Percentiles rank a stretch among this genome's conserved stretches.
Evolutionary conservation across 2,888 invertebrate species (phyloP).

Genomic region (Acrobasis consociella): DNA sequence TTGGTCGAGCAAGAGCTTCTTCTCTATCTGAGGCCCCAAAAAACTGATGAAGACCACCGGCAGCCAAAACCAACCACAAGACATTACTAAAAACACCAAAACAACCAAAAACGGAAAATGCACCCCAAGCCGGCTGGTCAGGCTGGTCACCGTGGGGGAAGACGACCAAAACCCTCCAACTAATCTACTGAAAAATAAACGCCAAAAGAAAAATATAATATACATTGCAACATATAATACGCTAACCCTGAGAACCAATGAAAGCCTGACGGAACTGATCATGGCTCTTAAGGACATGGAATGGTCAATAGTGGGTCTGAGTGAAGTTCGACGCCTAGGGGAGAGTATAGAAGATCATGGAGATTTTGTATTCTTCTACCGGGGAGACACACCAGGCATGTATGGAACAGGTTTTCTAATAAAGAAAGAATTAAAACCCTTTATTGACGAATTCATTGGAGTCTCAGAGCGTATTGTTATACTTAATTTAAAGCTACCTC

Average conservation of each 20-base stretch:
- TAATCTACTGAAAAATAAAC: neutral
- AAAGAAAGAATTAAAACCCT: slow-evolving; percentile 10
- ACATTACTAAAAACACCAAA: too few relatives aligned
- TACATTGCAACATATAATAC: slow-evolving; percentile 23
- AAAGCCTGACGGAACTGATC: too few relatives aligned
- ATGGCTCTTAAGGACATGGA: neutral
- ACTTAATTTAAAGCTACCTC: slow-evolving; percentile 24
- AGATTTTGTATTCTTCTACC: slow-evolving; percentile 8
- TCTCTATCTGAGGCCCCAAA: neutral
- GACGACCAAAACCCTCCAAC: slow-evolving; percentile 32
- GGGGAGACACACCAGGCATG: slow-evolving; percentile 3
- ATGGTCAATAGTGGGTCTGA: slow-evolving; percentile 9
- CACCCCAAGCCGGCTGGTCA: slow-evolving; percentile 28
- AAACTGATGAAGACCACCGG: neutral
- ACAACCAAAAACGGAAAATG: neutral
- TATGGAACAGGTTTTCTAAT: slow-evolving; percentile 11
- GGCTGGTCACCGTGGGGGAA: slow-evolving; percentile 30
- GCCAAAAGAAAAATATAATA: slow-evolving; percentile 6
- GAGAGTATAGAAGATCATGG: slow-evolving; percentile 8
- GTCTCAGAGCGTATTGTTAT: slow-evolving; percentile 20
- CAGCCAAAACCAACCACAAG: neutral
- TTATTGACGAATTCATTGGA: slow-evolving; percentile 8
- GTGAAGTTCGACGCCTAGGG: slow-evolving; percentile 9
- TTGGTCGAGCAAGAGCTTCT: neutral
- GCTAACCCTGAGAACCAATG: too few relatives aligned